Percentiles rank a stretch among this genome's conserved stretches.
These are phyloP conservation scores for Colletes gigas DNA, from an alignment of 1,140 invertebrate species.

Conservation along the genomic window DNA sequence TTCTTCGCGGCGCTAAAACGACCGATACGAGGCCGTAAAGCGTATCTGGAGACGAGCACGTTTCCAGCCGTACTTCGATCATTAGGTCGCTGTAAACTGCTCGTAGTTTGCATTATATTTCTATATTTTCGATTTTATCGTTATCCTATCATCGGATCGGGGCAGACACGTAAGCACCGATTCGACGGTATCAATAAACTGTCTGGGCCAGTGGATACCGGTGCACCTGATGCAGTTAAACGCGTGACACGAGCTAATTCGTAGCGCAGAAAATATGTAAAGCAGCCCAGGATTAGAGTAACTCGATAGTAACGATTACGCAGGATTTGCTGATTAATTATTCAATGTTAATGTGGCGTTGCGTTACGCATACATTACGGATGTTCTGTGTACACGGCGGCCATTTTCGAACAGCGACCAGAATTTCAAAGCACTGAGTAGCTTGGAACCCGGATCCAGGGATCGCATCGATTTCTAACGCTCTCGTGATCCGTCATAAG, in stretches of 20 bases:
- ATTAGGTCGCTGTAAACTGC: too few relatives aligned
- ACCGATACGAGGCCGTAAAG: too few relatives aligned
- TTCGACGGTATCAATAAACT: conserved; percentile 30
- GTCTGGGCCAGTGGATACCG: not conserved
- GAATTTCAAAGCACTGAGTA: not conserved
- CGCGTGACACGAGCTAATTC: conserved; percentile 37
- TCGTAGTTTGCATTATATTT: too few relatives aligned
- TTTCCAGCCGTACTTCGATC: too few relatives aligned
- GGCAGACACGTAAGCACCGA: conserved; percentile 6
- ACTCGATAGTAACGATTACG: conserved; percentile 37
- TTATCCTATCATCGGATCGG: not conserved
- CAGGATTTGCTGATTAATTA: conserved; percentile 46
- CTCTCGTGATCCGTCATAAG: too few relatives aligned
- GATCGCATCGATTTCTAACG: too few relatives aligned
- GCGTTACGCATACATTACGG: not conserved
- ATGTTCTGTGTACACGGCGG: too few relatives aligned
- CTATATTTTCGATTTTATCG: not conserved
- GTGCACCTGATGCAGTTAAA: conserved; percentile 21
- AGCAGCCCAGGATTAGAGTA: conserved; percentile 32
- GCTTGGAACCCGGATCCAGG: not conserved
- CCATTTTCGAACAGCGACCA: not conserved
- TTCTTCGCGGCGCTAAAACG: too few relatives aligned
- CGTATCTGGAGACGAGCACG: too few relatives aligned
- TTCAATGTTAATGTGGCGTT: conserved; percentile 14
- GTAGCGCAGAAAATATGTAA: conserved; percentile 27